Evolutionary conservation across 2,113 vertebrate species (phyloP), one percentile per base, ranked within the genome.

Genomic region (Columba janthina): DNA sequence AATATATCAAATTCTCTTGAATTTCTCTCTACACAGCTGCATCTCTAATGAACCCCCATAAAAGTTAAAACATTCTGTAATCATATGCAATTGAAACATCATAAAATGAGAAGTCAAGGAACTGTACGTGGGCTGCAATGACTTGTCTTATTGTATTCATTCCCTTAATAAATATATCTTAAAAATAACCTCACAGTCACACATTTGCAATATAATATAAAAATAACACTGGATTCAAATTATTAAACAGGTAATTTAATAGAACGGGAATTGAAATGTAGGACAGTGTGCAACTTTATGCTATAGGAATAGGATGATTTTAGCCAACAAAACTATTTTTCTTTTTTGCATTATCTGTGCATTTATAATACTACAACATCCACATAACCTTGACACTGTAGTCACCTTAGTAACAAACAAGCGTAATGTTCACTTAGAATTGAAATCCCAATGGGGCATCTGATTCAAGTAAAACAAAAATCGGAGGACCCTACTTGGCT

Each of bases 141-240:
- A 96, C 89, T 97, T 97, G 95, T 96, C 95, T 95, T 94, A 91
- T 93, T 96, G 85, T 97, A 94, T 94, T 97, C 85, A 97, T 90
- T 97, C 96, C 85, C 82, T 97, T 97, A 97, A 98, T 97, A 97
- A 97, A 98, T 96, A 96, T 85, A 94, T 44, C 94, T 96, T 95
- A 97, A 97, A 97, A 98, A 98, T 96, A 97, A 93, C 86, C 96
- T 94, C 84, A 65, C 69, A 95, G 89, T 96, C 85, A 93, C 85
- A 90, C 84, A 95, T 91, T 88, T 94, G 92, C 54, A 96, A 78
- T 89, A 69, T 72, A 96, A 94, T 95, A 85, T 86, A 97, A 97
- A 97, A 97, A 95, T 81, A 97, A 95, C 91, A 94, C 86, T 96
- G 93, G 72, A 96, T 95, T 96, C 93, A 97, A 97, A 96, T 92